Conservation (phyloP, 2,797 vertebrate species). For the Clarias pachynema region DNA sequence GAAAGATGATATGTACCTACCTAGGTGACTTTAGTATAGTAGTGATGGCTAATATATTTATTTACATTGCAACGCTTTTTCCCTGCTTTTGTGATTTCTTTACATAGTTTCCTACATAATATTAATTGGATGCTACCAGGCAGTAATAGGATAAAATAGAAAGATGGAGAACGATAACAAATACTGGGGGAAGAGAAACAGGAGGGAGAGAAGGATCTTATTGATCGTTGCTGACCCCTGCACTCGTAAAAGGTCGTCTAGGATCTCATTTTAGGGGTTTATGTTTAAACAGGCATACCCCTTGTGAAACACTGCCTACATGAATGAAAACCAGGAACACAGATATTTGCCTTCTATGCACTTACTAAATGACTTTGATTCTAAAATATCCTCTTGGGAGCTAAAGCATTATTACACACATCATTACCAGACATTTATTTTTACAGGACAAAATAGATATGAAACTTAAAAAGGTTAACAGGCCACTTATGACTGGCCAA, state of each 20-base stretch:
- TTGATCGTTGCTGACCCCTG: constrained; percentile 86
- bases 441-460: background rate
- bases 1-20: constrained; percentile 33
- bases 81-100: background rate
- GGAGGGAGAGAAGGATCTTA: constrained; percentile 63
- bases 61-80: background rate
- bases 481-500: background rate
- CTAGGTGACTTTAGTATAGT: constrained; percentile 15
- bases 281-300: constrained; percentile 75
- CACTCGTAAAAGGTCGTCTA: constrained; percentile 77
- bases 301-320: constrained; percentile 39
- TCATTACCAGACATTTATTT: background rate
- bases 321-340: constrained; percentile 36
- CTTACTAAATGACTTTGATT: constrained; percentile 3
- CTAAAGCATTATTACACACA: background rate
- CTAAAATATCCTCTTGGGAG: background rate
- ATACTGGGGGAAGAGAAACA: constrained; percentile 63
- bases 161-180: constrained; percentile 58
- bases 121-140: constrained; percentile 17
- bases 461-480: background rate
- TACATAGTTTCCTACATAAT: background rate
- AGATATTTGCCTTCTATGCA: constrained; percentile 18
- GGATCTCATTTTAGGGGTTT: constrained; percentile 75
- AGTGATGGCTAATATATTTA: constrained; percentile 7
- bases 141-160: constrained; percentile 46